Evolutionary conservation across 2,888 invertebrate species (phyloP).

Genomic region (Leucoma salicis): DNA sequence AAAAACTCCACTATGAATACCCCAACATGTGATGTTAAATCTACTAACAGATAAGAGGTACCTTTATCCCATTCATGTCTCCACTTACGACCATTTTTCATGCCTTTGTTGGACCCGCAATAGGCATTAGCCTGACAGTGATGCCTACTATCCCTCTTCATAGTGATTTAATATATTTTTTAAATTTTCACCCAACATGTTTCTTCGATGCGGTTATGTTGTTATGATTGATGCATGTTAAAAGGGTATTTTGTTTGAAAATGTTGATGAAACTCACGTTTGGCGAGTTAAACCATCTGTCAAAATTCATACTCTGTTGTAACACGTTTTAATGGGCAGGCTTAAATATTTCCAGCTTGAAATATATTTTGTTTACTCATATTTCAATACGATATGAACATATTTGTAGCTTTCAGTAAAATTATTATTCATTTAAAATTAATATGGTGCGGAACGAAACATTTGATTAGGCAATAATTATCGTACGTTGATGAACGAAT

Average conservation of each 20-base stretch:
- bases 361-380: conserved; percentile 1
- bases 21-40: conserved; percentile 54
- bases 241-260: conserved; percentile 19
- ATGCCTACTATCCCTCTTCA: conserved; percentile 50
- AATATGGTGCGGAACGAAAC: not conserved
- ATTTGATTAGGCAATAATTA: not conserved
- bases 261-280: conserved; percentile 8
- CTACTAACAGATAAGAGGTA: conserved; percentile 66
- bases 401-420: not conserved
- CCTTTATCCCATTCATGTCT: conserved; percentile 72
- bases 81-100: conserved; percentile 71
- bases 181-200: conserved; percentile 34
- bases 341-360: not conserved
- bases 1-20: conserved; percentile 48
- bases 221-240: conserved; percentile 33
- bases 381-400: not conserved
- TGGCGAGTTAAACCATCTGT: conserved; percentile 18
- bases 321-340: not conserved
- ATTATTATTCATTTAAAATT: not conserved
- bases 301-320: conserved; percentile 11
- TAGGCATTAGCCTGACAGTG: conserved; percentile 65
- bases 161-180: conserved; percentile 51
- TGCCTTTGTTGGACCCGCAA: conserved; percentile 68
- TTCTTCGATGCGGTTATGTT: conserved; percentile 29
- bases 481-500: no score